Base-by-base conservation (phyloP, 2,113 vertebrate species). In the Plecturocebus donacophilus region DNA sequence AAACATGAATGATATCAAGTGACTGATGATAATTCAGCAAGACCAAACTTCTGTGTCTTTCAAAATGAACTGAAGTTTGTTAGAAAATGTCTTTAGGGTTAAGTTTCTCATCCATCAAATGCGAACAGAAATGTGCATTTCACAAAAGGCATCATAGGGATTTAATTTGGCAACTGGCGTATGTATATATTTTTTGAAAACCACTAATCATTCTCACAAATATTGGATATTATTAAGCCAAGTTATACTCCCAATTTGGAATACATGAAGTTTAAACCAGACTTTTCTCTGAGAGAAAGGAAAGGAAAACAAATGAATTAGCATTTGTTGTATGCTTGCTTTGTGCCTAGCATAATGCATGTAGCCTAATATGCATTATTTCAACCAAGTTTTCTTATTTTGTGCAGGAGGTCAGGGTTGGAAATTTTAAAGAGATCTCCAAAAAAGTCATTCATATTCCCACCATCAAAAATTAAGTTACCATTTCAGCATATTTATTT, bases 331-430 rank as follows among this genome's bases (percentile, higher is more conserved):
- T 52, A 3, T 68, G 3, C 35, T 23, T 79, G 1, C 45, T 81
- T n/a, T 49, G 47, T 25, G 30, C 40, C 6, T 17, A 27, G 9
- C 6, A 6, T 38, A 1, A 5, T 32, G 68, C n/a, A 49, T 27
- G 8, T n/a, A 40, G 4, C 19, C 35, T 40, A 70, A 19, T 47
- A 20, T 19, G 11, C 58, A 40, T 23, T n/a, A 23, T 58, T 93
- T 70, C 42, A 91, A 8, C 38, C 11, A 23, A 52, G 2, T 47
- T 82, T 87, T 77, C n/a, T 66, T 58, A 86, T 27, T 13, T 30
- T 27, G 40, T 42, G 68, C 8, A 0, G 10, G 16, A 27, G 17
- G 27, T 8, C 14, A 17, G 6, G 2, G 11, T 25, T 42, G 21
- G 58, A 35, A 76, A 76, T 30, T n/a, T 76, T 10, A 38, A 49